Base-by-base conservation (phyloP, 2,888 invertebrate genomes). In the Marasmarcha lunaedactyla region DNA sequence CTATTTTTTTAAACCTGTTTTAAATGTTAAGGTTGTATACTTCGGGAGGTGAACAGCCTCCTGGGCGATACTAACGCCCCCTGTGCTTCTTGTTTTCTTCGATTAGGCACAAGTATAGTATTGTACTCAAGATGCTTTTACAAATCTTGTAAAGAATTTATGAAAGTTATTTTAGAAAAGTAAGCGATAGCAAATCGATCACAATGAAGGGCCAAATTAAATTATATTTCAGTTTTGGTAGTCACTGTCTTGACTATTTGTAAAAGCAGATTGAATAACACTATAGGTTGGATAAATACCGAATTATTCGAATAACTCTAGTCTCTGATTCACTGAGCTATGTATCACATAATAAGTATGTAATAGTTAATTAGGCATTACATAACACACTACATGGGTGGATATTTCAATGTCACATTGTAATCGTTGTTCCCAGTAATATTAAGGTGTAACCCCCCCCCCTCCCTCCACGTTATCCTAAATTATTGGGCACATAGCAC, bases 1-100 rank as follows among this genome's bases (percentile, higher is more conserved):
- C 81, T 81, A 79, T 81, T 81, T 81, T 81, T 81, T 81, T 81
- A 81, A 30, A 68, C 74, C 81, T 79, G 66, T 81, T 81, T 79
- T 78, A 71, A 72, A 72, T 68, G 66, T 76, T 81, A 81, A 78
- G 78, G 60, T 68, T 71, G 59, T 76, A 78, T 74, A 73, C 62
- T 72, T 74, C 63, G 46, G 54, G 62, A 67, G 65, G 63, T 52
- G 49, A 59, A 54, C 52, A 52, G 20, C 64, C 68, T 69, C 64
- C 56, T 55, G 69, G 78, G 72, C 72, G 50, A 49, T n/a, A 57
- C 53, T 63, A 55, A 3, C 48, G 71, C 71, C 71, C 69, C 73
- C 72, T 77, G 64, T 71, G 81, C 81, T 79, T 76, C 76, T 77
- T 79, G 74, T 79, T 81, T 78, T 77, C 74, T 79, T 76, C 69